Base-by-base conservation (phyloP, 2,888 invertebrate species). In the Tetheella fluctuosa region DNA sequence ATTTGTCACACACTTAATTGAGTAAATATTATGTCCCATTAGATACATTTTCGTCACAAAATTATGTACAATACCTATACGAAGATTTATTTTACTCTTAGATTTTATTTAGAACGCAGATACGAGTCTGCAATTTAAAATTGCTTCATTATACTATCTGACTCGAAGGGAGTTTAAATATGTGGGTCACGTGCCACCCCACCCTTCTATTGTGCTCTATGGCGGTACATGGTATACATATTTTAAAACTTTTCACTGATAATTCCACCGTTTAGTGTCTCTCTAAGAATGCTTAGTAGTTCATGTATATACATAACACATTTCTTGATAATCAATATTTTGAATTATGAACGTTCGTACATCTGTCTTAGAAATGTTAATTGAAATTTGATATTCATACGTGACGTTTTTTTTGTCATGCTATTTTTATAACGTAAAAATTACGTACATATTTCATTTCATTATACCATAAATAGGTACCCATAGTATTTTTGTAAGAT, bases 131-230 rank as follows among this genome's bases (percentile, higher is more conserved):
- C 20, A 48, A 48, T 48, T 53, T 28, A 53, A 25, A 53, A 23
- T 17, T 6, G 10, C 17, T 17, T 7, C 15, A 17, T 28, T 28
- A 28, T 54, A 8, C 53, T 34, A 34, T 28, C 17, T 30, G 54
- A 12, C 64, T 72, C 69, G 63, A 67, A 65, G 64, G 69, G 65
- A 61, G 65, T 74, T 34, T 73, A 64, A 73, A 66, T 70, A 81
- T 83, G 80, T 78, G 81, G 81, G 81, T 82, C 81, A 83, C 82
- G 81, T 81, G 81, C 70, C 73, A 59, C 58, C 61, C 67, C 72
- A 68, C 75, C 62, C 65, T 62, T 64, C 67, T 17, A 30, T n/a
- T 28, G 15, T 30, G 28, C 28, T 48, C 17, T 17, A 15, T 10
- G 20, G 20, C 10, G 8, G 17, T 39, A 42, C 23, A 53, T 23